Base-by-base conservation (phyloP, 2,797 vertebrate genomes). In the Balearica regulorum region DNA sequence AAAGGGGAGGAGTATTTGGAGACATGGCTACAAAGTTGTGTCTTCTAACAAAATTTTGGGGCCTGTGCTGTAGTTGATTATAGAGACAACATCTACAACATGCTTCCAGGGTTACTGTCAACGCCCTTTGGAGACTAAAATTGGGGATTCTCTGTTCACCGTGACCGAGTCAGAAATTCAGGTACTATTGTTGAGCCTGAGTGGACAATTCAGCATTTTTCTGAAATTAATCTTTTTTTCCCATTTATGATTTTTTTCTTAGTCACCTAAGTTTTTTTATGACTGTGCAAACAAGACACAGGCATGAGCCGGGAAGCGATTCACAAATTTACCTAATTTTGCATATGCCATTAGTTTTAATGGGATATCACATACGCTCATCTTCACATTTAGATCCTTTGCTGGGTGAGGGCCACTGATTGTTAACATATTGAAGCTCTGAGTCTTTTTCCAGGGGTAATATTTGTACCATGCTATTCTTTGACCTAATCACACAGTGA, bases 111-210 rank as follows among this genome's bases (percentile, higher is more conserved):
- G 22, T 64, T 80, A 25, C 10, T 65, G 16, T 37, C 25, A 76
- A 22, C 0, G 0, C 3, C 10, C 6, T 76, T 35, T 69, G 28
- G 44, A 87, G 28, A 46, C 8, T 70, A 53, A 61, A 86, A 44
- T 2, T 60, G 31, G 49, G 82, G 26, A 76, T 58, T 82, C 2
- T 9, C 6, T 69, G 28, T 46, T 86, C 60, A 70, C 12, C 5
- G 1, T 28, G 24, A 62, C 17, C 1, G 3, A 65, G 54, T 20
- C 25, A 68, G 43, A 79, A 93, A 71, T 66, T 61, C 62, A 35
- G 17, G 19, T 18, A 65, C 9, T 81, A 78, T 39, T 65, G 18
- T 24, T 43, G 20, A 82, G 70, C 8, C 17, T 80, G 16, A 14
- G 5, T 13, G 9, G 10, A 16, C 13, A 72, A 37, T 55, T 69